Conservation (phyloP, 1,140 invertebrate species). For the Pissodes strobi region DNA sequence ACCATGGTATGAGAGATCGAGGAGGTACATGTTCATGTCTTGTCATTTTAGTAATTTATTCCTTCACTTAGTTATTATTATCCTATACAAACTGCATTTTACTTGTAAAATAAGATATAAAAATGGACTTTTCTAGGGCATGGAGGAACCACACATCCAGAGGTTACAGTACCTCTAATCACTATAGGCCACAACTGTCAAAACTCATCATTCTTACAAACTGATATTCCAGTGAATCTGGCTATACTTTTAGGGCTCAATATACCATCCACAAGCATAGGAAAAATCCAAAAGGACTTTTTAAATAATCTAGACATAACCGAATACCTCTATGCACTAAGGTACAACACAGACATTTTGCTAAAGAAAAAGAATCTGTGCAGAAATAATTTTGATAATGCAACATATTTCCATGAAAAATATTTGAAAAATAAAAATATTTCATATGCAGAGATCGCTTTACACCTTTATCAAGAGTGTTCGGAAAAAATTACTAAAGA, state of each 20-base stretch:
- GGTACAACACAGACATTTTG: slow-evolving; percentile 63
- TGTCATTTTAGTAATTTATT: no score
- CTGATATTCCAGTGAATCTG: slow-evolving; percentile 84
- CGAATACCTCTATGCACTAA: slow-evolving; percentile 67
- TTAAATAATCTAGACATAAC: slow-evolving; percentile 56
- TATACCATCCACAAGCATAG: slow-evolving; percentile 80
- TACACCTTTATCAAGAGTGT: slow-evolving; percentile 44
- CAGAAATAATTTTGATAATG: slow-evolving; percentile 30
- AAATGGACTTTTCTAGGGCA: slow-evolving; percentile 60
- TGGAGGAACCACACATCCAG: slow-evolving; percentile 82
- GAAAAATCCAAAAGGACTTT: slow-evolving; percentile 60
- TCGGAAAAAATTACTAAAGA: slow-evolving; percentile 40
- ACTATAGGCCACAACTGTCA: slow-evolving; percentile 57
- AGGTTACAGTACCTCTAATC: slow-evolving; percentile 82
- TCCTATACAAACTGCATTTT: neutral
- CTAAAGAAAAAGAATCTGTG: slow-evolving; percentile 55
- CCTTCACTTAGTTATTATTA: no score
- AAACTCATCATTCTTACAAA: slow-evolving; percentile 67
- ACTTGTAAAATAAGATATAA: no score
- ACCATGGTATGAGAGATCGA: slow-evolving; percentile 95
- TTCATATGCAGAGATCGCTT: slow-evolving; percentile 20
- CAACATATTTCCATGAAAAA: slow-evolving; percentile 38
- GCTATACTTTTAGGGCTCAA: slow-evolving; percentile 76
- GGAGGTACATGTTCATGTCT: no score
- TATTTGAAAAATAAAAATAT: slow-evolving; percentile 34